Base-by-base conservation (phyloP, 2,113 vertebrate species). In the Xiphorhynchus elegans region DNA sequence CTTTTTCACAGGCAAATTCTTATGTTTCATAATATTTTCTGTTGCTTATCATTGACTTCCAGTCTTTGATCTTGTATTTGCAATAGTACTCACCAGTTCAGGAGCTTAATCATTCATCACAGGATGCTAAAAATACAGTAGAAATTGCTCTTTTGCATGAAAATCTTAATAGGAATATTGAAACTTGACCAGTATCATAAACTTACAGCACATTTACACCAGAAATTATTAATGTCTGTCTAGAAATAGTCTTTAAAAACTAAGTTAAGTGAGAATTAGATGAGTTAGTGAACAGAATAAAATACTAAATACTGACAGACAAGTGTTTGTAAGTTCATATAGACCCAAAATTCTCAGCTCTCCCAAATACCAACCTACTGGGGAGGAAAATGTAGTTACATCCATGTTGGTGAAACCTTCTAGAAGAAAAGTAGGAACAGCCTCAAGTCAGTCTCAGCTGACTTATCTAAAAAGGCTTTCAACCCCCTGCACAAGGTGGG, bases 181-280 rank as follows among this genome's bases (percentile, higher is more conserved):
- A 89, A 87, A 84, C 58, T 85, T 59, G 84, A 96, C 84, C 76
- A 92, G 68, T 59, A 89, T 84, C 25, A 37, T 40, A 47, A 77
- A 85, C 78, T 96, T 82, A 86, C 13, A 80, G 11, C 5, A 42
- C 59, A 87, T 76, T 89, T 93, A 44, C 79, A 92, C 39, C 72
- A 93, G 85, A 84, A 88, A 90, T 84, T 78, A 47, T 82, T 90
- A 89, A 80, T 81, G 67, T 84, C 89, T 84, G 68, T 42, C 89
- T 93, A 91, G 69, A 96, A 94, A 95, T 72, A 60, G 50, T 68
- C 86, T 93, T 95, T 78, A 88, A 94, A 95, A 92, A 93, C 23
- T 78, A 96, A 72, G 79, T 83, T 87, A 62, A 62, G 35, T 50
- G 31, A 73, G 28, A 55, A 83, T 31, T 40, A 78, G 25, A 47